Evolutionary conservation across 2,888 invertebrate genomes (phyloP), one percentile per base, ranked within the genome.

Genomic region (Spicauda simplicius): DNA sequence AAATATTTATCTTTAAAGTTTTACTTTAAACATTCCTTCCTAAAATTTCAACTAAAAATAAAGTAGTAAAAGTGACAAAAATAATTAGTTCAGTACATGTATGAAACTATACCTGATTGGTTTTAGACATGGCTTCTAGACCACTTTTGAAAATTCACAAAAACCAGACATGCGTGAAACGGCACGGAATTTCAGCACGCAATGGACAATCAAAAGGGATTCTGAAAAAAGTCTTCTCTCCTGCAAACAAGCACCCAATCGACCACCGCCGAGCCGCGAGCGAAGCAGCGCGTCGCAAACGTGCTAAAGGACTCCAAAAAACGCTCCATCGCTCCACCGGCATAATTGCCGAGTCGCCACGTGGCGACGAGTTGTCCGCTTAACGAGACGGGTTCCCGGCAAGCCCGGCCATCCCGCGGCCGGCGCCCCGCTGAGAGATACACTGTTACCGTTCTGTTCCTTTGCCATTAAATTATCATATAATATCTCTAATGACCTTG

Each of bases 361-460:
- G 64, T 33, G 64, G 45, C 45, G 61, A 48, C 71, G 73, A 62
- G 74, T 60, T 60, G 64, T 14, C 68, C 72, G 72, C 58, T 71
- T 87, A 87, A 87, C 85, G 85, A 87, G 80, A 63, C 62, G 68
- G 67, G 72, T 83, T 87, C 25, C 25, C 25, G 25, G 25, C 25
- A 25, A 25, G 2, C 25, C 25, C 25, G 25, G 25, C 25, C 3
- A 25, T 25, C 25, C 87, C 33, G 33, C 7, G 10, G 33, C 82
- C 86, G 84, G 77, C 77, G 83, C 77, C 87, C 86, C 85, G 85
- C 85, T 77, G 87, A 20, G 80, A 68, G 53, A 37, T 41, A 16
- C 53, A 53, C 60, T 45, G 62, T 55, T 55, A 45, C 62, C 6
- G 25, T 30, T 41, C 41, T 14, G 33, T 14, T 41, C 10, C 41